These are phyloP conservation scores for Cyrtonyx montezumae DNA, from an alignment of 2,113 vertebrate species.

Conservation along the genomic window DNA sequence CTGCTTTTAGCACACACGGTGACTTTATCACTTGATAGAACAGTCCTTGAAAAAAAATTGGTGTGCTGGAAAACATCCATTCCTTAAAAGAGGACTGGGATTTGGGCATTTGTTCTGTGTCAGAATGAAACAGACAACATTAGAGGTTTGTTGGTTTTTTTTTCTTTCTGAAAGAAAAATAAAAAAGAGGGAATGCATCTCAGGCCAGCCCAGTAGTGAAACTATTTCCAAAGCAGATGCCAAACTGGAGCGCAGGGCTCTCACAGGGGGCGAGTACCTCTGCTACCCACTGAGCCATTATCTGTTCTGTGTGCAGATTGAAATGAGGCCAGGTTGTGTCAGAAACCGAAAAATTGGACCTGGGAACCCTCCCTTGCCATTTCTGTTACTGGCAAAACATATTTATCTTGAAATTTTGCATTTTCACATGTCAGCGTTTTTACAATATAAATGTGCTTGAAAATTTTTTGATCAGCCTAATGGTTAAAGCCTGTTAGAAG, in stretches of 20 bases:
- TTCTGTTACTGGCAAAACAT: background rate
- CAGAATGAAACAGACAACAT: fast-evolving
- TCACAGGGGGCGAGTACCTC: fast-evolving
- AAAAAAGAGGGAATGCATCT: background rate
- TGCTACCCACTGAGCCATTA: background rate
- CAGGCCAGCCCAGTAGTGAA: background rate
- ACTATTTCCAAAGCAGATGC: fast-evolving
- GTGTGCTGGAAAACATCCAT: background rate
- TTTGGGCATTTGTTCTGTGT: background rate
- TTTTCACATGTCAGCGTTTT: background rate
- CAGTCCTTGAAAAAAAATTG: background rate
- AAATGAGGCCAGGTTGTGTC: background rate
- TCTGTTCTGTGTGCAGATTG: background rate
- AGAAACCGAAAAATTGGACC: background rate
- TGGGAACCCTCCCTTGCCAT: background rate
- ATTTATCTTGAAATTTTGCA: constrained; percentile 17
- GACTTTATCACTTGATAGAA: background rate
- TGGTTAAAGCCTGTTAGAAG: constrained; percentile 43
- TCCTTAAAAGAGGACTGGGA: background rate
- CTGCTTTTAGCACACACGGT: background rate
- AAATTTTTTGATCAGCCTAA: constrained; percentile 56
- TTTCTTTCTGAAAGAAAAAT: background rate
- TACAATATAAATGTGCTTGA: constrained; percentile 38
- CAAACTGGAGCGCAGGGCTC: background rate
- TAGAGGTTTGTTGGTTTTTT: background rate